Evolutionary conservation across 1,140 invertebrate genomes (phyloP), one percentile per base, ranked within the genome.

Genomic region (Odontomachus brunneus): DNA sequence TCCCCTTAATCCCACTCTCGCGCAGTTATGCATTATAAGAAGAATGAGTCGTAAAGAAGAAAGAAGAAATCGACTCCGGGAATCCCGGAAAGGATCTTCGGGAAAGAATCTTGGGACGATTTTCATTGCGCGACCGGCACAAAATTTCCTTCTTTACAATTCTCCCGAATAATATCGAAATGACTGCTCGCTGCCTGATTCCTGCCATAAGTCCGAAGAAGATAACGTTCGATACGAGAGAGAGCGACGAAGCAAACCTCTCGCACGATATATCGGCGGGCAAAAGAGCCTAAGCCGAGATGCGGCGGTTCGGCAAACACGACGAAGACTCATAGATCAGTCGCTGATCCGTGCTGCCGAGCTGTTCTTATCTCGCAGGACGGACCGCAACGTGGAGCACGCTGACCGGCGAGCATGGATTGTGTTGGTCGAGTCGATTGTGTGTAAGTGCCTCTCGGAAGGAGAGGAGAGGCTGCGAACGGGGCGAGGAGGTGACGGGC

Each of bases 381-480:
- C 63, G 63, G 29, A 81, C 73, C 76, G 14, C 82, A 81, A 38
- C 60, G 82, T 67, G 72, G 63, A 82, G 53, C 53, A 75, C 80
- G 69, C 24, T 74, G 72, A 67, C 57, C 65, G 67, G 51, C 69
- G 44, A 49, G 51, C 82, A 65, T 80, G 59, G 76, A 63, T 80
- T 80, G 75, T 69, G 75, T 71, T 80, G 75, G 75, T 44, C 51
- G 74, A 84, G 87, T 73, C 78, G 75, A 88, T 86, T 82, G 84
- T 88, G 84, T 76, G 82, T 86, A 86, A 88, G 87, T 81, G 84
- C 57, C 73, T 85, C 73, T 85, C 12, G 49, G 19, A 62, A 72
- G 62, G 69, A 66, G 81, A n/a, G 57, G 38, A 57, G 48, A 57
- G 51, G 48, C 57, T 38, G 44, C 4, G 67, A 59, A 0, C 2